Percentiles rank a stretch among this genome's conserved stretches.
phyloP scores from a whole-genome alignment of 2,888 invertebrate genomes.

The Sminthurides aquaticus region DNA sequence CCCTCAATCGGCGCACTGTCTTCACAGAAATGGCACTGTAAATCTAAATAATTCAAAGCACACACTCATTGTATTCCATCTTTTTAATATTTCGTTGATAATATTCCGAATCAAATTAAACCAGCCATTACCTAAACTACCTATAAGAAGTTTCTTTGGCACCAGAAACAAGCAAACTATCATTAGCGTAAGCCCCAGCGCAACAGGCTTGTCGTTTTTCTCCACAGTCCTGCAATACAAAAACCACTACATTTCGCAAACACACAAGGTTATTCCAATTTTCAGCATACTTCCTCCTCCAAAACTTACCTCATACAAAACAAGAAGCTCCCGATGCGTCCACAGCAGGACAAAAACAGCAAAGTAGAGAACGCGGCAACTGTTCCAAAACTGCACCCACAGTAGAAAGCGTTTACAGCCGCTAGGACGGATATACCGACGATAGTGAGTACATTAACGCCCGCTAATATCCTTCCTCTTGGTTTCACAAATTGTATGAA shows the following conservation, averaged over 20 bases:
- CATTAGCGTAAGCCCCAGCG: conserved; percentile 10
- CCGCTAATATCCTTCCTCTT: conserved; percentile 14
- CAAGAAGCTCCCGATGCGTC: conserved; percentile 18
- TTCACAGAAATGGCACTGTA: not conserved
- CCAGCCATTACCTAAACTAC: not conserved
- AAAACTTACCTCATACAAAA: conserved; percentile 19
- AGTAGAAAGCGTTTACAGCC: conserved; percentile 4
- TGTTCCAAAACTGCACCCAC: conserved; percentile 13
- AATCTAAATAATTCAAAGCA: not conserved
- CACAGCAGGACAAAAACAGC: conserved; percentile 16
- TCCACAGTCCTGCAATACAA: conserved; percentile 1
- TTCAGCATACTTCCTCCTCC: no score
- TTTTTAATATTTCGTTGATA: no score
- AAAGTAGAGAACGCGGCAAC: conserved; percentile 14
- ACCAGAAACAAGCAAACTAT: conserved; percentile 16
- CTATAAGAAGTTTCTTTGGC: conserved; percentile 10
- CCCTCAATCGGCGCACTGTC: not conserved
- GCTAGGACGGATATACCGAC: conserved; percentile 1
- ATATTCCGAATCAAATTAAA: no score
- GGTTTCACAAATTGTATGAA: conserved; percentile 24
- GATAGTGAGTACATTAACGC: conserved; percentile 8
- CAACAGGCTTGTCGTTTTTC: conserved; percentile 11
- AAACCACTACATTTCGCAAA: not conserved
- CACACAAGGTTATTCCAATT: no score
- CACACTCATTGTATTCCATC: no score